These are phyloP conservation scores for Syngnathus rostellatus DNA, from an alignment of 2,797 vertebrate genomes.

Conservation along the genomic window DNA sequence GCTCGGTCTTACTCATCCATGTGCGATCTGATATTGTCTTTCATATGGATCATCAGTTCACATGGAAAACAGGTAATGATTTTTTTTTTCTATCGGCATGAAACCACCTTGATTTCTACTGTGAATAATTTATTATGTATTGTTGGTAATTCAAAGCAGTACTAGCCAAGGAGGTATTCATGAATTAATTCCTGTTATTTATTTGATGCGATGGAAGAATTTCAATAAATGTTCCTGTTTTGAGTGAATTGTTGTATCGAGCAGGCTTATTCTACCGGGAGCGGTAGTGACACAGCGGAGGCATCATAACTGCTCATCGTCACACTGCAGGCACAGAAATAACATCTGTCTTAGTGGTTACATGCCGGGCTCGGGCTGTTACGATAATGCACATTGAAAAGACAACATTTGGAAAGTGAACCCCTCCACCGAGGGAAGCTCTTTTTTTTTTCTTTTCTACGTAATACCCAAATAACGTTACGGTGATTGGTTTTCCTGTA, in stretches of 20 bases:
- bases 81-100: background rate
- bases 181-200: background rate
- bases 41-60: conserved; percentile 77
- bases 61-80: conserved; percentile 89
- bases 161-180: too few relatives aligned
- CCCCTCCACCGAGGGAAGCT: background rate
- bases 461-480: background rate
- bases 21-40: conserved; percentile 71
- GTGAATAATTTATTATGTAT: too few relatives aligned
- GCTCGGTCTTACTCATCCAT: conserved; percentile 71
- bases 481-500: background rate
- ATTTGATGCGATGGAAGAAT: background rate
- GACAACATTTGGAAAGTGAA: background rate
- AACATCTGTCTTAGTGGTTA: background rate
- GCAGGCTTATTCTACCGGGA: background rate
- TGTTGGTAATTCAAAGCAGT: too few relatives aligned
- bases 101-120: background rate
- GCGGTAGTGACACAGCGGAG: background rate
- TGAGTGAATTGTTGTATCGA: background rate
- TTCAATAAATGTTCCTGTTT: background rate
- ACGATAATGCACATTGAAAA: background rate
- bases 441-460: background rate
- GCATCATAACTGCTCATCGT: background rate
- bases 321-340: background rate
- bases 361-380: background rate